Conservation (phyloP, 2,797 vertebrate genomes). For the Bradypodion pumilum region DNA sequence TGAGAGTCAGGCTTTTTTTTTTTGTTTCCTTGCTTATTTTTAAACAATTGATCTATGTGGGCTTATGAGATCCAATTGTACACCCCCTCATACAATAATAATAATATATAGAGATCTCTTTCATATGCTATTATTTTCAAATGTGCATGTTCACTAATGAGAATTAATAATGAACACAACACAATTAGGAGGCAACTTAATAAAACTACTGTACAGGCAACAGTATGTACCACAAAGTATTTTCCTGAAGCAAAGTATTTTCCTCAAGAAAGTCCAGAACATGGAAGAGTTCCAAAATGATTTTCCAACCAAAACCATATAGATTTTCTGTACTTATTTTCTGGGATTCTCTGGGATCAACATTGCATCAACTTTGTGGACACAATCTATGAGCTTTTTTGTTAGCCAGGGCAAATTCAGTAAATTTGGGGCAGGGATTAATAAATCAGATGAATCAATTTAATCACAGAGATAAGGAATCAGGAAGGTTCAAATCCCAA, state of each 20-base stretch:
- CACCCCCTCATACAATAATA: too few relatives aligned
- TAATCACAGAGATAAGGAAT: background rate
- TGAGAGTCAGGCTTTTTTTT: background rate
- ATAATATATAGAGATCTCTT: background rate
- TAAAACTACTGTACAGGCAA: too few relatives aligned
- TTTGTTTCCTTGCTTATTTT: background rate
- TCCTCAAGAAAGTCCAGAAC: too few relatives aligned
- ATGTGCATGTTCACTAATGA: background rate
- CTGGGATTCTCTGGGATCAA: background rate
- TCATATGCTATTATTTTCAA: background rate
- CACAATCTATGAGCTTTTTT: background rate
- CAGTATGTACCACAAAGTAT: too few relatives aligned
- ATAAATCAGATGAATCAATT: background rate
- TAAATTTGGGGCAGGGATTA: background rate
- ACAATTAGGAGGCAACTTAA: too few relatives aligned
- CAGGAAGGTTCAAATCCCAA: background rate
- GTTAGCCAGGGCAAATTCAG: background rate
- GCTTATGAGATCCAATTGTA: background rate
- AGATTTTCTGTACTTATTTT: too few relatives aligned
- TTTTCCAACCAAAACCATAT: too few relatives aligned
- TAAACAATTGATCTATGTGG: background rate
- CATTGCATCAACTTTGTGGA: background rate
- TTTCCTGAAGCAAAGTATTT: too few relatives aligned
- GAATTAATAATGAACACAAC: too few relatives aligned
- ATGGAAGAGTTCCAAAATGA: too few relatives aligned